Conservation (phyloP, 2,797 vertebrate genomes). For the Diceros bicornis region DNA sequence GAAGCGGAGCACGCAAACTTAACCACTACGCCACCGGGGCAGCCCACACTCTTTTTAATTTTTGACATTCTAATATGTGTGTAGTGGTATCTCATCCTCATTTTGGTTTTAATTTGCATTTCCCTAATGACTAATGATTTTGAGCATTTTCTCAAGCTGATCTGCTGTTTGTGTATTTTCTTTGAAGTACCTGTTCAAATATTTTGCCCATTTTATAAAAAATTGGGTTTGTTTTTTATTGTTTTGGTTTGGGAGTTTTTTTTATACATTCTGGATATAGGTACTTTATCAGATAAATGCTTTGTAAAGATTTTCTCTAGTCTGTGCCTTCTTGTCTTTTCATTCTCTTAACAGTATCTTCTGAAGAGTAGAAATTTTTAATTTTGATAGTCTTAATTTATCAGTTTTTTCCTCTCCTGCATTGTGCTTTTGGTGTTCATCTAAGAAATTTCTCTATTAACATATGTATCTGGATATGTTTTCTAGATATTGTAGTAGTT, state of each 20-base stretch:
- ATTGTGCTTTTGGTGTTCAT: not conserved
- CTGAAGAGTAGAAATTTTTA: not conserved
- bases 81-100: not conserved
- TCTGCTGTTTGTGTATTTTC: not conserved
- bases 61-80: not conserved
- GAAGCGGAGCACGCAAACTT: too few species aligned
- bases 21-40: too few species aligned
- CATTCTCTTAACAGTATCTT: constrained; percentile 1
- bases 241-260: not conserved
- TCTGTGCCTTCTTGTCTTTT: not conserved
- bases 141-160: not conserved
- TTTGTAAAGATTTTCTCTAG: not conserved
- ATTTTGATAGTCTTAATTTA: not conserved
- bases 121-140: not conserved
- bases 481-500: not conserved
- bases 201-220: not conserved
- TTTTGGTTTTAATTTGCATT: not conserved
- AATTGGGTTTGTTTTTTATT: not conserved
- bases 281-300: not conserved
- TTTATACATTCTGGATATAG: not conserved
- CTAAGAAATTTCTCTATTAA: not conserved
- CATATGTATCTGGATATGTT: not conserved
- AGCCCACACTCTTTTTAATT: not conserved
- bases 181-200: not conserved
- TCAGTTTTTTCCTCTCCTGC: not conserved